Percentiles rank a stretch among this genome's conserved stretches.
Evolutionary conservation across 2,797 vertebrate genomes (phyloP).

Genomic region (Artibeus lituratus): DNA sequence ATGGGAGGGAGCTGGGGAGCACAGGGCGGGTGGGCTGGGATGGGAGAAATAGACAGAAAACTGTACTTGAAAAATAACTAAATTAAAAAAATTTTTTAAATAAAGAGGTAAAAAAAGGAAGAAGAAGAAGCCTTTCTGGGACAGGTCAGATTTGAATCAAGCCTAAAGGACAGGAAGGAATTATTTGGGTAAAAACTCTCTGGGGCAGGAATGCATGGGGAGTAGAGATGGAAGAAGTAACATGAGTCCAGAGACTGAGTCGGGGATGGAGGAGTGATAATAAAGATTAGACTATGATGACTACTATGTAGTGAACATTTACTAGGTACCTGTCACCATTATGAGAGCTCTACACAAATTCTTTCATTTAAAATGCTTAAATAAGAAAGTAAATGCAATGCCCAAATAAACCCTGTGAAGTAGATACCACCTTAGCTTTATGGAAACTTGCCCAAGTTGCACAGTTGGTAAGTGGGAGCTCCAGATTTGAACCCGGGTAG

Average conservation of each 20-base stretch:
- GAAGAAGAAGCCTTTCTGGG: not conserved
- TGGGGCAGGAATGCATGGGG: not conserved
- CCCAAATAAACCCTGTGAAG: not conserved
- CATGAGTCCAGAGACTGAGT: conserved; percentile 19
- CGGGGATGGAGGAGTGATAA: not conserved
- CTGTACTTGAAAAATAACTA: too few relatives aligned
- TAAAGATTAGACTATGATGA: not conserved
- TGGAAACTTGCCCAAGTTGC: not conserved
- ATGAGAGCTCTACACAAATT: not conserved
- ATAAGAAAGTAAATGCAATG: not conserved
- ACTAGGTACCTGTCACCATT: not conserved
- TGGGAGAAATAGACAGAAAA: too few relatives aligned
- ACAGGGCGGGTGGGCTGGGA: too few relatives aligned
- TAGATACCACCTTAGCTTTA: not conserved
- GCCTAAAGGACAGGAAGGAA: not conserved
- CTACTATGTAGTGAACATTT: not conserved
- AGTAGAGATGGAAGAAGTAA: not conserved
- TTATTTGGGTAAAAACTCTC: conserved; percentile 1
- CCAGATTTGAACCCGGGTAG: not conserved
- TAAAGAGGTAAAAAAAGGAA: too few relatives aligned
- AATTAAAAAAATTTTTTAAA: too few relatives aligned
- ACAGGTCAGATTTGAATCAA: not conserved
- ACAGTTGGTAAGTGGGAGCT: not conserved
- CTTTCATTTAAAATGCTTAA: not conserved
- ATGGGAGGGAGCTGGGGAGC: too few relatives aligned